Conservation (phyloP, 2,888 invertebrate species). For the Philhelius pedissequus region DNA sequence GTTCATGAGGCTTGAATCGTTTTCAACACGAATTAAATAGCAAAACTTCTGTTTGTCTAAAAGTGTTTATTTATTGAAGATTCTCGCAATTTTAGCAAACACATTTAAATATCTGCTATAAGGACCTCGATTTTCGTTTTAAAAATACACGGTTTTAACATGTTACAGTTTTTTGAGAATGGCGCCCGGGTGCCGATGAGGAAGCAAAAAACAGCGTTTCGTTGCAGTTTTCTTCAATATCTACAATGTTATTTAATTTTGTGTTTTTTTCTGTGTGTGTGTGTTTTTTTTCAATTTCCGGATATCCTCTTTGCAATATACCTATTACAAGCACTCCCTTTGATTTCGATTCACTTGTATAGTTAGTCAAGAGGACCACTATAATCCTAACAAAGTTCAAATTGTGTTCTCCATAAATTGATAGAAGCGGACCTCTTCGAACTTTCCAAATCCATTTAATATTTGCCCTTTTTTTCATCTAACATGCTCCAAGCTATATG, state of each 20-base stretch:
- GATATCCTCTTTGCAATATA: slow-evolving; percentile 22
- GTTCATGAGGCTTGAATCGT: too few relatives aligned
- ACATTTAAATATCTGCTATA: background rate
- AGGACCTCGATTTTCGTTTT: background rate
- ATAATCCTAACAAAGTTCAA: slow-evolving; percentile 30
- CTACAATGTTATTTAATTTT: slow-evolving; percentile 29
- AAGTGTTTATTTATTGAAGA: background rate
- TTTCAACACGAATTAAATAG: background rate
- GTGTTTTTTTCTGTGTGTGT: background rate
- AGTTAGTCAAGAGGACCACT: slow-evolving; percentile 4
- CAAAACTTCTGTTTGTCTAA: background rate
- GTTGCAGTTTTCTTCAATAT: background rate
- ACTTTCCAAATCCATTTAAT: slow-evolving; percentile 58
- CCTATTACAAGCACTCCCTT: background rate
- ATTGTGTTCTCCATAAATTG: slow-evolving; percentile 55
- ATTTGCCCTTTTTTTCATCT: slow-evolving; percentile 48
- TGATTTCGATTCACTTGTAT: background rate
- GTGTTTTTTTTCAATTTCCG: slow-evolving; percentile 38
- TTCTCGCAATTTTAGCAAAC: background rate
- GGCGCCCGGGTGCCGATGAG: too few relatives aligned
- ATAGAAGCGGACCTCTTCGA: slow-evolving; percentile 38
- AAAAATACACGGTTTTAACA: too few relatives aligned
- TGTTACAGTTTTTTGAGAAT: too few relatives aligned
- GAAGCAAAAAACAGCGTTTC: slow-evolving; percentile 2
- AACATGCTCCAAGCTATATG: slow-evolving; percentile 9